Evolutionary conservation across 1,140 invertebrate genomes (phyloP), one percentile per base, ranked within the genome.

Genomic region (Trypoxylus dichotomus): DNA sequence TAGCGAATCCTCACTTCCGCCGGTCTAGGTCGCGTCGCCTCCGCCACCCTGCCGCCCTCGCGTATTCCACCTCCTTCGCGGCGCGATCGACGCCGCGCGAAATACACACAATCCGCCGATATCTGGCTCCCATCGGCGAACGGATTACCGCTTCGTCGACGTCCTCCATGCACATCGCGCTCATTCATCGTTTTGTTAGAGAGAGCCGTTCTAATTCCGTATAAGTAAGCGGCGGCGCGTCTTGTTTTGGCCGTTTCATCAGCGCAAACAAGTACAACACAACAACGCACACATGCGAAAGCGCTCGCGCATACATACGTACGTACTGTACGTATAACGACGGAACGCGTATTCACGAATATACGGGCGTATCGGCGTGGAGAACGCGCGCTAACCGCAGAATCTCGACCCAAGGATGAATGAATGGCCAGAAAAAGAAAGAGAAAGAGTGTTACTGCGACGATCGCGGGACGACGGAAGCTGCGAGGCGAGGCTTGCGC

Each of bases 381-480:
- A 37, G 32, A 37, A 8, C 32, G 32, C 32, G 32, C 32, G 32
- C n/a, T 47, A 47, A 13, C 43, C 43, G 43, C 43, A 47, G 43
- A 47, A 47, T 47, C 43, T 47, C 76, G 43, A 21, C 24, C 19
- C 29, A 24, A 76, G 58, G 60, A 76, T 76, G 76, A 76, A 76
- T 76, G 76, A 76, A 76, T 76, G 29, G 76, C 24, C 43, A 47
- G 13, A 47, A 47, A 37, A 47, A 47, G 43, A 47, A 47, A 47
- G 43, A 47, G 43, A 47, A 47, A 47, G 43, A 47, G 43, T 47
- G 43, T 47, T 47, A 47, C 60, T 27, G 54, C 54, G 76, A 41
- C 63, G 76, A 71, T 32, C 27, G 32, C 63, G 63, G 76, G 76
- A 77, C 76, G 71, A 77, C 76, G 76, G 76, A 77, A 77, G 76